Base-by-base conservation (phyloP, 2,797 vertebrate species). In the Anolis apletophallus region DNA sequence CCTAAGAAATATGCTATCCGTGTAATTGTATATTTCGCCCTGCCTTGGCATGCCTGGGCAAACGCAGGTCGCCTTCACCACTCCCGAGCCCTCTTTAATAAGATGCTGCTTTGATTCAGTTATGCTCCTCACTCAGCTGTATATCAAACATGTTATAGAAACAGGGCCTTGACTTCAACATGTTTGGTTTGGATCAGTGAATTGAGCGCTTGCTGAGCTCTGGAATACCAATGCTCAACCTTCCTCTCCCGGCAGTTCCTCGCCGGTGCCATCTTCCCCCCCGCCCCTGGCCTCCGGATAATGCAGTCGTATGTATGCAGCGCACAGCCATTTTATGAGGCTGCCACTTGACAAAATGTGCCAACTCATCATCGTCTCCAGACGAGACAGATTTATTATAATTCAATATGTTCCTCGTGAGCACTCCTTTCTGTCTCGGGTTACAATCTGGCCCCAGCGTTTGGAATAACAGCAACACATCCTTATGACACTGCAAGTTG, bases 361-460 rank as follows among this genome's bases (percentile, higher is more conserved):
- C 94, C 94, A 94, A 94, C 94, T 95, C 93, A 94, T 95, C 95
- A 95, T 94, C 93, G 93, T 94, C 93, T 95, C 91, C 92, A 94
- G 94, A 94, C 92, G 46, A 95, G 95, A 95, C 93, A 95, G 93
- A 94, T 95, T 96, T 95, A 95, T 95, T 95, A 95, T 95, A 94
- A 95, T 95, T 96, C 95, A 95, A 95, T 96, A 95, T 95, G 94
- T 94, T 95, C 93, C 91, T 95, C 29, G 0, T 92, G 92, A 94
- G 91, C 91, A 94, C 92, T 93, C 91, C 91, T 95, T 95, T 92
- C 92, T 93, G 91, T 93, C 93, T 93, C 90, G 91, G 90, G 92
- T 92, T 95, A 91, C 93, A 92, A 91, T 85, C 94, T 93, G 94
- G 77, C 86, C 64, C 84, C 77, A 87, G 89, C 88, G 88, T 93